Base-by-base conservation (phyloP, 2,797 vertebrate species). In the Myotis vivesi region DNA sequence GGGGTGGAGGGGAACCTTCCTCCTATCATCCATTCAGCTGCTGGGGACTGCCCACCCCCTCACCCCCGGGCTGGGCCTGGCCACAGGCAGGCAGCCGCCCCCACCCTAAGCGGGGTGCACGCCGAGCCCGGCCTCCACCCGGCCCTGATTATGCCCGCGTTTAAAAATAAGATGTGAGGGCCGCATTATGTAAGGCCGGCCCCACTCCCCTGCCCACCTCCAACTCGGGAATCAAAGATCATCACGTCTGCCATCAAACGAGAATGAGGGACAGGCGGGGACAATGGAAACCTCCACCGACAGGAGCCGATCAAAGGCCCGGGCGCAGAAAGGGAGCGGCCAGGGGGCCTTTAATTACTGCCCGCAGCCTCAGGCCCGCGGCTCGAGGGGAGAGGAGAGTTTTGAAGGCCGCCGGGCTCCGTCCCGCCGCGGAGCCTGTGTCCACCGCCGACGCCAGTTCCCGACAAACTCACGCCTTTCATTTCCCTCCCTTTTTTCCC, bases 271-370 rank as follows among this genome's bases (percentile, higher is more conserved):
- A 98, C 98, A 98, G 97, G 97, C 98, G 98, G 98, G 98, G 98
- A 98, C 98, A 99, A 98, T 98, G 98, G 98, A 98, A 97, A 98
- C 98, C 98, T 98, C 98, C 97, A 98, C 98, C 98, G 94, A 99
- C 99, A 99, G 98, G 98, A 99, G 99, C 98, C 98, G 98, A 99
- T 99, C 99, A 99, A 99, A 99, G 99, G 97, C 97, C 69, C 96
- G 97, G 98, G 98, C 98, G 98, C 98, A 98, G 98, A 99, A 99
- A 99, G 99, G 98, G 98, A 98, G 98, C 98, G 99, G 98, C 99
- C 98, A 99, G 99, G 99, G 99, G 99, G 99, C 99, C 99, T 98
- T 99, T 99, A 99, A 99, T 99, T 99, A 99, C 98, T 99, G 98
- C 98, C 98, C 98, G 98, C 98, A 99, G 99, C 99, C 99, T 98